A percentile compares a stretch with the other conserved stretches of the same genome.
Conservation (phyloP, 2,797 vertebrate species). For the Denticeps clupeoides region DNA sequence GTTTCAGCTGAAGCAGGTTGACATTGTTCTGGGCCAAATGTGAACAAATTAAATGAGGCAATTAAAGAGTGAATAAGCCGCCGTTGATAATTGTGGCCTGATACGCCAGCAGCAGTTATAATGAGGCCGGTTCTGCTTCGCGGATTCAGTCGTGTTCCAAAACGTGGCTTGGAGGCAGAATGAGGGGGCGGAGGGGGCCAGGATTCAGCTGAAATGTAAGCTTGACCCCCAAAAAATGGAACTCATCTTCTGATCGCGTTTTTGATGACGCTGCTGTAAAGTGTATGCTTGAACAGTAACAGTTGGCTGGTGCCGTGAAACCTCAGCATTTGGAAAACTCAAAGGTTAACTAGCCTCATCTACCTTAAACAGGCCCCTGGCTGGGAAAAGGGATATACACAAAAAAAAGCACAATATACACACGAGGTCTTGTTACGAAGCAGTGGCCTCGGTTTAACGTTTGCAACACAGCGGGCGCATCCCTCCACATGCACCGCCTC, state of each 20-base stretch:
- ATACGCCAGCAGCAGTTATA: conserved; percentile 62
- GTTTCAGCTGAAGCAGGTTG: conserved; percentile 60
- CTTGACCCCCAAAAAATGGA: neutral
- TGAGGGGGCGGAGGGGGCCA: neutral
- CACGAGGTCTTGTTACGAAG: no score
- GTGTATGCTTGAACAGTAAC: no score
- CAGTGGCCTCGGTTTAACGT: neutral
- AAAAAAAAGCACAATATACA: no score
- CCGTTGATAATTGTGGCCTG: conserved; percentile 60
- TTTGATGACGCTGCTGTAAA: no score
- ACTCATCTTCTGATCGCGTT: neutral
- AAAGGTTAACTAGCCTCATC: no score
- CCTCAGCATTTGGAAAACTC: no score
- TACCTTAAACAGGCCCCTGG: no score
- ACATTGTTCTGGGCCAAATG: conserved; percentile 62
- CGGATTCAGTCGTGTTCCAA: conserved; percentile 39
- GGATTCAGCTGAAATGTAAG: neutral
- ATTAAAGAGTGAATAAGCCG: conserved; percentile 68
- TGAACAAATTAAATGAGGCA: conserved; percentile 73
- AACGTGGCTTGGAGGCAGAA: conserved; percentile 29
- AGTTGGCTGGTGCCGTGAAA: no score
- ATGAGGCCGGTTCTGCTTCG: conserved; percentile 51
- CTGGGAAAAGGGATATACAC: no score
- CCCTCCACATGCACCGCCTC: conserved; percentile 1
- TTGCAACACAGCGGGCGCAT: conserved; percentile 1